A percentile compares a stretch with the other conserved stretches of the same genome.
Evolutionary conservation across 2,113 vertebrate genomes (phyloP).

Genomic region (Dissostichus mawsoni): DNA sequence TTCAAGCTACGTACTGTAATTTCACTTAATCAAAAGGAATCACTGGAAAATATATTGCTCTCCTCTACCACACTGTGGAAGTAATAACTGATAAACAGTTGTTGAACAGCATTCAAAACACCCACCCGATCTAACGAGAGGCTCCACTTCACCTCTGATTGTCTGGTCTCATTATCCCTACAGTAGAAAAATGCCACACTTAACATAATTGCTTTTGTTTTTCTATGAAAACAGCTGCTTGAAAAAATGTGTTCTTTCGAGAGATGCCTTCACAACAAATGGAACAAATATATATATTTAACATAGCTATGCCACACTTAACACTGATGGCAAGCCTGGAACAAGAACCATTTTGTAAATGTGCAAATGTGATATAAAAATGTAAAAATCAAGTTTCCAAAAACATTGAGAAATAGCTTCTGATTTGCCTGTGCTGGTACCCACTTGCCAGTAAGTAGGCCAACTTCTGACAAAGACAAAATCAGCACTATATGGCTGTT

Average conservation of each 20-base stretch:
- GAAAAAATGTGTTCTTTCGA: not conserved
- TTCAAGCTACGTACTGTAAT: not conserved
- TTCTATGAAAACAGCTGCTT: conserved; percentile 12
- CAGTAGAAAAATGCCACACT: conserved; percentile 23
- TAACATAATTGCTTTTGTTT: conserved; percentile 27
- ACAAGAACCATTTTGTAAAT: not conserved
- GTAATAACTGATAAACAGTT: conserved; percentile 12
- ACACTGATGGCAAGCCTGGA: not conserved
- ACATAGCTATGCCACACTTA: not conserved
- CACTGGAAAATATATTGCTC: conserved; percentile 11
- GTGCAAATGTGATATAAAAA: not conserved
- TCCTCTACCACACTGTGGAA: not conserved
- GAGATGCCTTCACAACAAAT: not conserved
- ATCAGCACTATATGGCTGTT: not conserved
- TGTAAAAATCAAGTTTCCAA: not conserved
- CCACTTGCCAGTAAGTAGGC: not conserved
- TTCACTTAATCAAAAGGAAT: not conserved
- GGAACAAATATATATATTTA: too few relatives aligned
- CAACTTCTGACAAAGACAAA: conserved; percentile 17
- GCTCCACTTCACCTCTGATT: conserved; percentile 47
- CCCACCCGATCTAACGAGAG: conserved; percentile 45
- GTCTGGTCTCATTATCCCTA: conserved; percentile 27
- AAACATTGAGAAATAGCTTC: not conserved
- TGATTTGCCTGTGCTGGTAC: not conserved
- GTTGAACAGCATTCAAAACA: conserved; percentile 41